These are phyloP conservation scores for Psittacus erithacus DNA, from an alignment of 2,113 vertebrate species.

Conservation along the genomic window DNA sequence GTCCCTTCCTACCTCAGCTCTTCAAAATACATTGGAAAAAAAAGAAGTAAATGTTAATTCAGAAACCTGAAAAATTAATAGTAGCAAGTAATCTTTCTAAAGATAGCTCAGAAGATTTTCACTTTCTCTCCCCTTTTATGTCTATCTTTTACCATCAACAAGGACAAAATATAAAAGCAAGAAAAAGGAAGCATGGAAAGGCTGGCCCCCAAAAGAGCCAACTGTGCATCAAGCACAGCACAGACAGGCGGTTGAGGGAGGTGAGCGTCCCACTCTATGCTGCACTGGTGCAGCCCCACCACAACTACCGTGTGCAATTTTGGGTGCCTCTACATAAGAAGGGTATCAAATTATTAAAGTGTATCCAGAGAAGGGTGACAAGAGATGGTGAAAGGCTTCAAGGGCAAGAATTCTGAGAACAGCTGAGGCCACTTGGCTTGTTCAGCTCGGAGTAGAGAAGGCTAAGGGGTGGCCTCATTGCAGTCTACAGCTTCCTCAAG, in stretches of 20 bases:
- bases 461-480: neutral
- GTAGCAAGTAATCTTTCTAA: neutral
- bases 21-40: neutral
- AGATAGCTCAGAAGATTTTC: neutral
- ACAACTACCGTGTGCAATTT: neutral
- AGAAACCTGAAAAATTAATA: neutral
- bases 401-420: neutral
- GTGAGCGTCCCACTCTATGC: neutral
- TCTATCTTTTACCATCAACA: neutral
- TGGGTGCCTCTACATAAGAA: neutral
- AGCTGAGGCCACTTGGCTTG: neutral
- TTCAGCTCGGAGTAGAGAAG: neutral
- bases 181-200: neutral
- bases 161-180: neutral
- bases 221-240: no score
- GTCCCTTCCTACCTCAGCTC: neutral
- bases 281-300: neutral
- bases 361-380: neutral
- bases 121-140: neutral
- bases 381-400: neutral
- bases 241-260: neutral
- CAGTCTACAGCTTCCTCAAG: neutral
- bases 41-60: neutral
- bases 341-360: neutral
- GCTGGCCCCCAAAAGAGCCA: neutral